Base-by-base conservation (phyloP, 1,140 invertebrate species). In the Holotrichia oblita region DNA sequence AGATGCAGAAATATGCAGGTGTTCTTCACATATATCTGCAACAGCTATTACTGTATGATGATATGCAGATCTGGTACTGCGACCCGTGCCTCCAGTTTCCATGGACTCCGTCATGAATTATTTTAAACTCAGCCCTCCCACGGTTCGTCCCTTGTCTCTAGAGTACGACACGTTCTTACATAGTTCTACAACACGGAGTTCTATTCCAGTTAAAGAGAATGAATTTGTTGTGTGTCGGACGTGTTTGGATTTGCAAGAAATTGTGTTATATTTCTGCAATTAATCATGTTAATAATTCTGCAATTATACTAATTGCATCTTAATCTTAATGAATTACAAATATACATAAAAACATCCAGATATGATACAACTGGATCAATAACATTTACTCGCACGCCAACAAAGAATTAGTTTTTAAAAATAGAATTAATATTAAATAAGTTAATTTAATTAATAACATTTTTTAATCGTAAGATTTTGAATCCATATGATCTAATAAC, bases 81-180 rank as follows among this genome's bases (percentile, higher is more conserved):
- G 61, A 69, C 61, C 61, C 61, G 61, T 69, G 22, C 61, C 27
- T 69, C 61, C 61, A 69, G 61, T 69, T 69, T 27, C 22, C 61
- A 69, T 69, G 61, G 61, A 69, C 61, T 69, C 61, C 22, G 61
- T 69, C 61, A 69, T 61, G 61, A 22, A 69, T 69, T 69, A 69
- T 69, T 69, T 69, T 69, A 69, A 69, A 69, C 61, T 69, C 61
- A 22, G 61, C 61, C 61, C 61, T 69, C 61, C 61, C 61, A 69
- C 61, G 61, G 61, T 69, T 20, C 61, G 61, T 69, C 61, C 61
- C 61, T 69, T 69, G 61, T 69, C 22, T 69, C 61, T 69, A 69
- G 61, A 24, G 22, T 69, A 24, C 61, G 61, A 64, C 61, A 69
- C 61, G 61, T 69, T 69, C 61, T 69, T 69, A 69, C 20, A 69